These are phyloP conservation scores for Patiria miniata DNA, from an alignment of 35 echinoderm and acorn worm species.

Conservation along the genomic window DNA sequence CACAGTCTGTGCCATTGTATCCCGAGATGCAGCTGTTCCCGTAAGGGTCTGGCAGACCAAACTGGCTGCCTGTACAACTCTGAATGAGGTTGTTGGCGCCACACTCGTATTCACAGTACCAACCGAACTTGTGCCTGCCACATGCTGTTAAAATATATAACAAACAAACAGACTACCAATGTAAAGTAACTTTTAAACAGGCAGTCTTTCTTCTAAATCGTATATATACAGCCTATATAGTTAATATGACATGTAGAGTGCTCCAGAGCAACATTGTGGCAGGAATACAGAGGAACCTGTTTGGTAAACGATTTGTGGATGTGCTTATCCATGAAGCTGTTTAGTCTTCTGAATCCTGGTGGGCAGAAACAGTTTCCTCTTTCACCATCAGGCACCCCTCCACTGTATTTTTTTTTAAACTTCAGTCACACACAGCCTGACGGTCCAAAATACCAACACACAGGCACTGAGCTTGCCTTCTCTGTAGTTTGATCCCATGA, in stretches of 20 bases:
- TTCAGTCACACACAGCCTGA: too few species aligned
- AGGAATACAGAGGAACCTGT: too few species aligned
- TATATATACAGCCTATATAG: too few species aligned
- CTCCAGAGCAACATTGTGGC: too few species aligned
- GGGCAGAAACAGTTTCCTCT: too few species aligned
- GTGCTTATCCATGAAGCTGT: conserved; percentile 61
- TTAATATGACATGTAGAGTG: too few species aligned
- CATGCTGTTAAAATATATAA: conserved; percentile 7
- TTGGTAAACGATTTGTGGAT: too few species aligned
- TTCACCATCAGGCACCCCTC: conserved; percentile 70
- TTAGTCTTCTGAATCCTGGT: conserved; percentile 51
- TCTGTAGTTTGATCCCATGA: conserved; percentile 52
- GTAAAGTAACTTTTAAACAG: too few species aligned
- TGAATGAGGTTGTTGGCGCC: background rate
- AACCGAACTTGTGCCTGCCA: conserved; percentile 26
- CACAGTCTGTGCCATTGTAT: background rate
- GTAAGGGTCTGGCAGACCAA: background rate
- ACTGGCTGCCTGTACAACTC: conserved; percentile 13
- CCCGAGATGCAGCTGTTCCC: conserved; percentile 15
- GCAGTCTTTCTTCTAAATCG: too few species aligned
- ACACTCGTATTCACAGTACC: conserved; percentile 29
- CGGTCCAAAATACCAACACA: too few species aligned
- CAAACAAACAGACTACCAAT: background rate
- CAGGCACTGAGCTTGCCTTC: conserved; percentile 17
- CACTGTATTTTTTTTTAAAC: conserved; percentile 64